These are phyloP conservation scores for Steinernema khuongi DNA, from an alignment of 1,140 invertebrate genomes.

Conservation along the genomic window DNA sequence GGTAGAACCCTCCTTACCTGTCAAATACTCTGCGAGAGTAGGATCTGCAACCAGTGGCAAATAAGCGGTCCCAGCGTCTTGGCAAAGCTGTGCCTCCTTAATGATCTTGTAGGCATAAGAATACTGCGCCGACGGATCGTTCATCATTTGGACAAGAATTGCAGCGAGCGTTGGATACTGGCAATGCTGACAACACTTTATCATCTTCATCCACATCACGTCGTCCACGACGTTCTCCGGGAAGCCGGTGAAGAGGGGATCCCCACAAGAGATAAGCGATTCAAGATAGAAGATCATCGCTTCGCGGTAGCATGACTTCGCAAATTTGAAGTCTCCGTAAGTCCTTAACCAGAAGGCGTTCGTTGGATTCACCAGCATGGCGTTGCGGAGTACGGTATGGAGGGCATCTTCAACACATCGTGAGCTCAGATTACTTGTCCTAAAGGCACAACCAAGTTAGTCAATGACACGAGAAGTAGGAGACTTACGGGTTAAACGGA, in stretches of 20 bases:
- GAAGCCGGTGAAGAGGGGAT: neutral
- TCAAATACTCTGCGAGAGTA: neutral
- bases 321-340: slow-evolving; percentile 21
- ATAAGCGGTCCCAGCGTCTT: neutral
- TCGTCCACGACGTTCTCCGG: slow-evolving; percentile 25
- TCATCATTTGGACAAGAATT: neutral
- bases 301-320: slow-evolving; percentile 15
- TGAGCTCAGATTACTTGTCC: neutral
- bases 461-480: neutral
- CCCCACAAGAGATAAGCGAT: neutral
- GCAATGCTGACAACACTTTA: neutral
- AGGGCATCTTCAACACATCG: slow-evolving; percentile 16
- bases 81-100: neutral
- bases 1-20: neutral
- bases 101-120: neutral
- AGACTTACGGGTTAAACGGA: neutral
- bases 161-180: neutral
- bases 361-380: slow-evolving; percentile 17
- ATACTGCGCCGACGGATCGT: neutral
- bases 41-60: neutral
- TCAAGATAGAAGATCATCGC: slow-evolving; percentile 23
- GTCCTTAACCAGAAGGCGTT: slow-evolving; percentile 29
- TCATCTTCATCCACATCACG: slow-evolving; percentile 18
- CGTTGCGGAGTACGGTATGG: neutral
- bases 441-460: neutral